A percentile compares a stretch with the other conserved stretches of the same genome.
Conservation (phyloP, 1,140 invertebrate species). For the Sarcophaga peregrina region DNA sequence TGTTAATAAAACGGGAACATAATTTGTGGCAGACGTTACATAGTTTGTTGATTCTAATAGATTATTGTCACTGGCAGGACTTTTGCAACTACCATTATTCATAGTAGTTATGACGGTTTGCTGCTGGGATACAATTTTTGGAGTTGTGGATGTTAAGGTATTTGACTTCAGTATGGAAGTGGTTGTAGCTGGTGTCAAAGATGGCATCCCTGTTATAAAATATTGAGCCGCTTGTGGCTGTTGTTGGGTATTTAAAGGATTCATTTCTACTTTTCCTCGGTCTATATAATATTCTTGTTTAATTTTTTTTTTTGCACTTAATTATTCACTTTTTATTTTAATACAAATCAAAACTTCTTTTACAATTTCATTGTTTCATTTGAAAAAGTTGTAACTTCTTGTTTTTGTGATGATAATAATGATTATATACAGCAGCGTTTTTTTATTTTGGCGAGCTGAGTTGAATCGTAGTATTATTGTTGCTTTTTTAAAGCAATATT, state of each 20-base stretch:
- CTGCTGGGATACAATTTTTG: neutral
- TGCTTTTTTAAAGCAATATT: slow-evolving; percentile 1
- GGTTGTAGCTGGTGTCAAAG: neutral
- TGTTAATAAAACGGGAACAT: slow-evolving; percentile 31
- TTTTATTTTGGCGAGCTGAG: slow-evolving; percentile 30
- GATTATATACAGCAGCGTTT: slow-evolving; percentile 8
- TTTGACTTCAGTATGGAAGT: slow-evolving; percentile 8
- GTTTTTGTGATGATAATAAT: slow-evolving; percentile 26
- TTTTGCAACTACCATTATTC: neutral
- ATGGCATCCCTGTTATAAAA: slow-evolving; percentile 34
- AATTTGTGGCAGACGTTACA: slow-evolving; percentile 10
- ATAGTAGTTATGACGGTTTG: neutral
- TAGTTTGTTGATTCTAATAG: neutral
- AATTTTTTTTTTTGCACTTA: neutral
- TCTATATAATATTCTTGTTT: neutral
- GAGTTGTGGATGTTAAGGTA: neutral
- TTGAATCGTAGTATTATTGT: slow-evolving; percentile 20
- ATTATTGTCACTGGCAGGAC: neutral
- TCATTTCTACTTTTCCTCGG: slow-evolving; percentile 21
- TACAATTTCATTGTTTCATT: slow-evolving; percentile 10
- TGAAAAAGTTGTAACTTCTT: slow-evolving; percentile 31
- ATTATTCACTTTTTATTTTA: neutral
- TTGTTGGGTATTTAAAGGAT: neutral
- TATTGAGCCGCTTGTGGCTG: slow-evolving; percentile 4
- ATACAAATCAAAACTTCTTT: neutral